Conservation (phyloP, 2,797 vertebrate species). For the Muraenolepis orangiensis region DNA sequence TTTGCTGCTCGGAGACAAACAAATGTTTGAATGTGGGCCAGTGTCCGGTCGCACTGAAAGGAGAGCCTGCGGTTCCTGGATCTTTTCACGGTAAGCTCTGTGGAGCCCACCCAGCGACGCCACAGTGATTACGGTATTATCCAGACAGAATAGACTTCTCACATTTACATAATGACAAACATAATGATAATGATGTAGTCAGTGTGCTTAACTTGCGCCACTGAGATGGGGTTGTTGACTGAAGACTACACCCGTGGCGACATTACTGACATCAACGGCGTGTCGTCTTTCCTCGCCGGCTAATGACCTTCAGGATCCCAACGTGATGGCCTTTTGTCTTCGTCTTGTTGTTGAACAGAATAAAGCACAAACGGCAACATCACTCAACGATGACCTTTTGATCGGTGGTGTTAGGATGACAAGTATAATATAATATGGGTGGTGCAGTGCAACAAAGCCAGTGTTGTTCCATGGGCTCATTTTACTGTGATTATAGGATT, state of each 20-base stretch:
- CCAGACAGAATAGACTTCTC: neutral
- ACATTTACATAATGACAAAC: neutral
- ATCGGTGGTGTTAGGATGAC: neutral
- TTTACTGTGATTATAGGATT: constrained; percentile 8
- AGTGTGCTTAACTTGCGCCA: neutral
- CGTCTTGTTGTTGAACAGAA: neutral
- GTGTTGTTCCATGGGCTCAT: neutral
- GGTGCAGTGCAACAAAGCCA: neutral
- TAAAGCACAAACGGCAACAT: neutral
- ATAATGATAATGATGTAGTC: neutral
- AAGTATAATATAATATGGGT: neutral
- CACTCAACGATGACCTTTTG: neutral
- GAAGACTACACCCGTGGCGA: neutral
- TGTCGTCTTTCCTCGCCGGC: too few relatives aligned
- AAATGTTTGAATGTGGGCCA: neutral
- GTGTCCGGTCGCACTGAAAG: neutral
- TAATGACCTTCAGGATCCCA: too few relatives aligned
- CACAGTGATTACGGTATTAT: neutral
- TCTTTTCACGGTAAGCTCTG: neutral
- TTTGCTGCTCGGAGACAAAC: neutral
- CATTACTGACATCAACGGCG: neutral
- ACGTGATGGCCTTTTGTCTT: neutral
- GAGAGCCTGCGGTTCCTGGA: neutral
- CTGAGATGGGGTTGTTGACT: neutral
- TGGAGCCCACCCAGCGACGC: neutral